phyloP scores from a whole-genome alignment of 1,140 invertebrate species.

The Helicorthomorpha holstii region DNA sequence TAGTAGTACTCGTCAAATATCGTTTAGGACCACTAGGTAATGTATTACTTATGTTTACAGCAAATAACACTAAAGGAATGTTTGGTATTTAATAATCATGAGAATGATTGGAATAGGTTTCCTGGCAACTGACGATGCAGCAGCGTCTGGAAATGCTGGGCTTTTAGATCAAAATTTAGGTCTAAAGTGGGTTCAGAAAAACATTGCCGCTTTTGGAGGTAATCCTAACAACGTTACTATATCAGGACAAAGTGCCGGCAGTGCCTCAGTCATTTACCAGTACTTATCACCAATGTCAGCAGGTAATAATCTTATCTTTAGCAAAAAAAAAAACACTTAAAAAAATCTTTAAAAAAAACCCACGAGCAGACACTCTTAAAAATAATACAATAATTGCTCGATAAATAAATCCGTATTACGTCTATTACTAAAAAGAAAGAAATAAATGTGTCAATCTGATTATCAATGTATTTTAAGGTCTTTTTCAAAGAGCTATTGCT shows the following conservation, averaged over 20 bases:
- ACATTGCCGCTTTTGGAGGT: constrained; percentile 21
- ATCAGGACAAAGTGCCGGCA: constrained; percentile 20
- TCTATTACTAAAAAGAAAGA: no score
- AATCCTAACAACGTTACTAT: constrained; percentile 12
- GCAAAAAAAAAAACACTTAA: not conserved
- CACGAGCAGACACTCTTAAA: no score
- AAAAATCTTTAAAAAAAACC: no score
- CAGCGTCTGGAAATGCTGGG: constrained; percentile 30
- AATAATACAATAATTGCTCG: no score
- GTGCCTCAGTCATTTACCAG: constrained; percentile 38
- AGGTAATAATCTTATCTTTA: constrained; percentile 9
- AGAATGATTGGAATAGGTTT: constrained; percentile 21
- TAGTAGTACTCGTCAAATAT: not conserved
- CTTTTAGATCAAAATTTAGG: constrained; percentile 26
- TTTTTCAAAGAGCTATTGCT: constrained; percentile 52
- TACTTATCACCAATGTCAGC: constrained; percentile 39
- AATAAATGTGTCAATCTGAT: not conserved
- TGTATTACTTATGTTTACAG: not conserved
- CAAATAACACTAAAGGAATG: not conserved
- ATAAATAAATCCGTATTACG: no score
- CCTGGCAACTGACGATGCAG: constrained; percentile 26
- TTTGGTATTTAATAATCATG: not conserved
- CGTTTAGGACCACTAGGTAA: not conserved
- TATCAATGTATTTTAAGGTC: constrained; percentile 34
- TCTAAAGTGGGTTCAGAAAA: constrained; percentile 24